A percentile compares a stretch with the other conserved stretches of the same genome.
These are phyloP conservation scores for Ictidomys tridecemlineatus DNA, from an alignment of 2,113 vertebrate species.

Conservation along the genomic window DNA sequence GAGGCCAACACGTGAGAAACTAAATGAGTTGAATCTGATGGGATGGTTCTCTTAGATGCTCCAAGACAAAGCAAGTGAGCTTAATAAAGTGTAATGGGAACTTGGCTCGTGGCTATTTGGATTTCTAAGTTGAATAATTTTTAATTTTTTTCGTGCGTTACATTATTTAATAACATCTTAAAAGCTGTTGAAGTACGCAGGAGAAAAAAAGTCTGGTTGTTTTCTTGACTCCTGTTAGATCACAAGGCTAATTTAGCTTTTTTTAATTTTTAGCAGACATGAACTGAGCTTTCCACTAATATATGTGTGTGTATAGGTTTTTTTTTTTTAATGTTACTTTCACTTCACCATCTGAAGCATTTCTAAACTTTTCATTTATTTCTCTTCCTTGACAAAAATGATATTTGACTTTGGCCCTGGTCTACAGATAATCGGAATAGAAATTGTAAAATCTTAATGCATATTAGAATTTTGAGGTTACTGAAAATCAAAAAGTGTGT, in stretches of 20 bases:
- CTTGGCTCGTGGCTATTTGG: background rate
- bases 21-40: background rate
- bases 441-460: background rate
- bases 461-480: background rate
- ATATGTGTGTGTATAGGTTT: background rate
- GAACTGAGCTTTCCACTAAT: conserved; percentile 49
- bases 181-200: background rate
- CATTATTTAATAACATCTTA: conserved; percentile 4
- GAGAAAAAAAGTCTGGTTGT: background rate
- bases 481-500: conserved; percentile 17
- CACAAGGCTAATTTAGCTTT: background rate
- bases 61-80: conserved; percentile 59
- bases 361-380: conserved; percentile 23
- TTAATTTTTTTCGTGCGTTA: background rate
- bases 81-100: background rate
- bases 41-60: background rate
- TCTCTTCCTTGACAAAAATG: conserved; percentile 37
- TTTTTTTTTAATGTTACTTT: background rate
- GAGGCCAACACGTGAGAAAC: conserved; percentile 24
- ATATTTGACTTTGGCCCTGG: background rate
- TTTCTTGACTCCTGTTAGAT: conserved; percentile 23
- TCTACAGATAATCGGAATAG: conserved; percentile 30
- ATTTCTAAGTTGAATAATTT: conserved; percentile 51
- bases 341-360: background rate
- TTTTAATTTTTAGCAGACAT: conserved; percentile 11